phyloP scores from a whole-genome alignment of 2,797 vertebrate species.

The Pogoniulus pusillus region DNA sequence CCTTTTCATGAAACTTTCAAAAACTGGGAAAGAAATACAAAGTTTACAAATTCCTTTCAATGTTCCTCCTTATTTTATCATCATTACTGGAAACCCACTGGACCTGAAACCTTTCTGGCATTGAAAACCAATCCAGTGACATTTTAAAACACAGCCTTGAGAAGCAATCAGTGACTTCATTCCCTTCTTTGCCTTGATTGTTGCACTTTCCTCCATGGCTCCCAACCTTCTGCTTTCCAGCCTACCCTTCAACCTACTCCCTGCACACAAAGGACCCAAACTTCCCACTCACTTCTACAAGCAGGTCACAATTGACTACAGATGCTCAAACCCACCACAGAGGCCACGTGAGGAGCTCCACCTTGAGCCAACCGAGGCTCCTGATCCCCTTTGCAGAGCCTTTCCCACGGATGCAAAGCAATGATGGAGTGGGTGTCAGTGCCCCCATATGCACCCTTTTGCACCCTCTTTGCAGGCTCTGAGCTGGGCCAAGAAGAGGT shows the following conservation, averaged over 20 bases:
- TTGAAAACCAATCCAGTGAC: conserved; percentile 28
- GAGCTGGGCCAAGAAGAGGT: background rate
- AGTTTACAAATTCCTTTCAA: conserved; percentile 36
- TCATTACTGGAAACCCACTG: conserved; percentile 32
- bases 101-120: conserved; percentile 31
- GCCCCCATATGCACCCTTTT: background rate
- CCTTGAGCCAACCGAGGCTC: background rate
- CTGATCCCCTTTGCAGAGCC: background rate
- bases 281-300: background rate
- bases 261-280: background rate
- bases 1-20: conserved; percentile 32
- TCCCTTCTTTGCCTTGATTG: conserved; percentile 1
- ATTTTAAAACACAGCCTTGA: conserved; percentile 41
- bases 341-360: accelerated
- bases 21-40: conserved; percentile 32
- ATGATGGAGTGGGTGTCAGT: background rate
- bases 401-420: background rate
- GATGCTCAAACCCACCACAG: background rate
- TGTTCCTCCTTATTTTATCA: conserved; percentile 24
- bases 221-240: background rate
- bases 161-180: conserved; percentile 38
- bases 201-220: background rate
- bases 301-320: background rate
- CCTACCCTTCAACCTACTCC: background rate
- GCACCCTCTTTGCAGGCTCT: background rate